Percentiles rank a stretch among this genome's conserved stretches.
Evolutionary conservation across 2,113 vertebrate genomes (phyloP).

Genomic region (Chunga burmeisteri): DNA sequence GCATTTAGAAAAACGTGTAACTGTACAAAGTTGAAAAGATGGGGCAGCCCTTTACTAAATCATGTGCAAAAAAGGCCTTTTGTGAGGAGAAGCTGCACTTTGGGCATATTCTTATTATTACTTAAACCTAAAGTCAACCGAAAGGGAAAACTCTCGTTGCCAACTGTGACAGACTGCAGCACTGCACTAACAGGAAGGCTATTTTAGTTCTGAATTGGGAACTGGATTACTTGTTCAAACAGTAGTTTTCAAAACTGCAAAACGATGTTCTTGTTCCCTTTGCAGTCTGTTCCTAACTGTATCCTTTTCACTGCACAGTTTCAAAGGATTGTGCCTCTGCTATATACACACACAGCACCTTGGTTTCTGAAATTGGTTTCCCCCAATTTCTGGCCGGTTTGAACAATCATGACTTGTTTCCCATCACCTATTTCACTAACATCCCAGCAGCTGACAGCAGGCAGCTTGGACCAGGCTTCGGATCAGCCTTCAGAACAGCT

Average conservation of each 20-base stretch:
- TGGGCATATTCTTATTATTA: neutral
- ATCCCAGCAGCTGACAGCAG: constrained; percentile 8
- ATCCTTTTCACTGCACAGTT: neutral
- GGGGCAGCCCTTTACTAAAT: neutral
- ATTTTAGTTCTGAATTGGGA: constrained; percentile 40
- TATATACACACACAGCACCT: neutral
- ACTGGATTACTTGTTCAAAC: constrained; percentile 36
- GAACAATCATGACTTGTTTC: neutral
- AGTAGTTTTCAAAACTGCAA: constrained; percentile 26
- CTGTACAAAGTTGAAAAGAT: neutral
- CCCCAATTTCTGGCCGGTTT: neutral
- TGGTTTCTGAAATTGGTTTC: neutral
- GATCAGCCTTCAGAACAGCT: neutral
- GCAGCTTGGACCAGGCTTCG: neutral
- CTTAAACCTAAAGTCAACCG: neutral
- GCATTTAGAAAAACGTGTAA: neutral
- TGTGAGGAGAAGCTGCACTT: neutral
- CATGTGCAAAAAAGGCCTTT: neutral
- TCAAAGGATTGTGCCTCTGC: neutral
- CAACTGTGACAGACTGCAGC: constrained; percentile 44
- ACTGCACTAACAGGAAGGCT: constrained; percentile 42
- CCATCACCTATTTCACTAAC: neutral
- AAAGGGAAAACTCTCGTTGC: neutral
- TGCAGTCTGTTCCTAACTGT: neutral
- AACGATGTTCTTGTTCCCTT: constrained; percentile 12